These are phyloP conservation scores for Petrocephalus microphthalmus DNA, from an alignment of 2,113 vertebrate species.

Conservation along the genomic window DNA sequence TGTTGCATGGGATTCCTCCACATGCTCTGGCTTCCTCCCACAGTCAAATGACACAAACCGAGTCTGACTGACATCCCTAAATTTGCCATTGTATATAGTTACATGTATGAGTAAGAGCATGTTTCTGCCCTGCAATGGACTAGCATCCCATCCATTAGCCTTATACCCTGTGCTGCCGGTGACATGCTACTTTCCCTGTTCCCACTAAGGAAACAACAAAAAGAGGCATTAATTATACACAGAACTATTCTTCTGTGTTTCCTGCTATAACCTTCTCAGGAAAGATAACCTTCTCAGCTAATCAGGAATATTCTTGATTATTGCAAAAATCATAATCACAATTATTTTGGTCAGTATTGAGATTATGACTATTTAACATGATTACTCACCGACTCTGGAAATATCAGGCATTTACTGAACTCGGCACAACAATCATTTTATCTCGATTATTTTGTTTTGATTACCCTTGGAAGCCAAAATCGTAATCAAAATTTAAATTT, in stretches of 20 bases:
- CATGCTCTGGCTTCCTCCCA: neutral
- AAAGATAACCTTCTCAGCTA: neutral
- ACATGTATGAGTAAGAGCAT: neutral
- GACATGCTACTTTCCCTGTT: neutral
- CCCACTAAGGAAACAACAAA: neutral
- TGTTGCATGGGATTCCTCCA: neutral
- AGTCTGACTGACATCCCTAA: neutral
- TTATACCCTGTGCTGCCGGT: neutral
- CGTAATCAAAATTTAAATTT: too few species aligned
- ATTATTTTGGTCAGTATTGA: neutral
- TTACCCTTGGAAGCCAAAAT: too few species aligned
- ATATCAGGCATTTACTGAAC: too few species aligned
- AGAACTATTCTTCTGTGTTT: neutral
- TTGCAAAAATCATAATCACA: neutral
- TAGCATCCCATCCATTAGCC: neutral
- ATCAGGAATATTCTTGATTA: neutral
- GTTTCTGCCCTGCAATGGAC: neutral
- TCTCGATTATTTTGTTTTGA: too few species aligned
- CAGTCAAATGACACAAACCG: neutral
- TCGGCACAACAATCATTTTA: too few species aligned
- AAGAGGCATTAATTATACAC: neutral
- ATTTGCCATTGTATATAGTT: neutral
- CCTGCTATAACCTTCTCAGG: neutral
- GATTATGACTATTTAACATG: too few species aligned
- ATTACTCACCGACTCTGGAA: too few species aligned